phyloP scores from a whole-genome alignment of 2,888 invertebrate genomes.

The Tanytarsus gracilentus region DNA sequence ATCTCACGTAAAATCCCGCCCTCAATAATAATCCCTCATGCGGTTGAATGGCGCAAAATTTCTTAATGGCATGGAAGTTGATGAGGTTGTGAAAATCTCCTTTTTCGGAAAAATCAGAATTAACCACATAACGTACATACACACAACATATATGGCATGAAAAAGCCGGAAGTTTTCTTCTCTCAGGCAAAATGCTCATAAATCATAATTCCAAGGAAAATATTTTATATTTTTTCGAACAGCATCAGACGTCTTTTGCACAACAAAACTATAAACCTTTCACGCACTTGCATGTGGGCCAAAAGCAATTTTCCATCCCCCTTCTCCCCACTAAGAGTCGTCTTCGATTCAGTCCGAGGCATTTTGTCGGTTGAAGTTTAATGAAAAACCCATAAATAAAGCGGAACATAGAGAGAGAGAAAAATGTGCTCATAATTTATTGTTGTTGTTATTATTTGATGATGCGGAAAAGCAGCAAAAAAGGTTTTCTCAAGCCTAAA shows the following conservation, averaged over 20 bases:
- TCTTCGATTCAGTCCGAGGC: too few species aligned
- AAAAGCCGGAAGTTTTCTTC: conserved; percentile 13
- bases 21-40: too few species aligned
- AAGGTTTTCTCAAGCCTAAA: not conserved
- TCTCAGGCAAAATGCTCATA: conserved; percentile 17
- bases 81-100: not conserved
- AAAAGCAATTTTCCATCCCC: not conserved
- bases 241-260: conserved; percentile 22
- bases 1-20: too few species aligned
- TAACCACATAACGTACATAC: too few species aligned
- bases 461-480: conserved; percentile 21
- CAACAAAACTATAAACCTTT: conserved; percentile 24
- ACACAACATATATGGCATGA: too few species aligned
- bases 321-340: too few species aligned
- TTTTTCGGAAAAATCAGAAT: too few species aligned
- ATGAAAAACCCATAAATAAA: conserved; percentile 6
- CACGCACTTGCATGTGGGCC: conserved; percentile 12
- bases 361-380: conserved; percentile 17
- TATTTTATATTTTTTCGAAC: too few species aligned
- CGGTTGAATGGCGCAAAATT: too few species aligned
- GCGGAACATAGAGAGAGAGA: conserved; percentile 13
- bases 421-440: conserved; percentile 22
- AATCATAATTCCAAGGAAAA: too few species aligned
- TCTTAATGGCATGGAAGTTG: conserved; percentile 20
- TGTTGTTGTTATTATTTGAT: conserved; percentile 22